These are phyloP conservation scores for Choloepus didactylus DNA, from an alignment of 2,797 vertebrate species.

Conservation along the genomic window DNA sequence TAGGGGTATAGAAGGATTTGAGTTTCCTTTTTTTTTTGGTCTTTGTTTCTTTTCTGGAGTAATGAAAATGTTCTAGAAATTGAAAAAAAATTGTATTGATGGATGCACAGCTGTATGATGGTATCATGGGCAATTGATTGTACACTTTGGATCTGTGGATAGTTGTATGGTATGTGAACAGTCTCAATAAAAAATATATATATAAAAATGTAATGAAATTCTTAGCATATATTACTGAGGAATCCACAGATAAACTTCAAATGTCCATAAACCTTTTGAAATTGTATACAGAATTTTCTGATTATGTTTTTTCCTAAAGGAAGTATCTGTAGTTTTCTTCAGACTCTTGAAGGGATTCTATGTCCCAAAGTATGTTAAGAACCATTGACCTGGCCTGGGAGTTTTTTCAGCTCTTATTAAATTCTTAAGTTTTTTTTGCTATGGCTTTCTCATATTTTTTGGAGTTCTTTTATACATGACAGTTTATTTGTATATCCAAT, in stretches of 20 bases:
- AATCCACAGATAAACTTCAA: not conserved
- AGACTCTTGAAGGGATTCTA: not conserved
- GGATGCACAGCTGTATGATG: too few relatives aligned
- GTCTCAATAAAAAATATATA: too few relatives aligned
- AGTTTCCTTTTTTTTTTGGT: too few relatives aligned
- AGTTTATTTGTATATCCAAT: not conserved
- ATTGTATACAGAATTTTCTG: not conserved
- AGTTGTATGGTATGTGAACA: too few relatives aligned
- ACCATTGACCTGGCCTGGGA: not conserved
- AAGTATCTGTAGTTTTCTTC: constrained; percentile 8
- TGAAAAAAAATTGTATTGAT: too few relatives aligned
- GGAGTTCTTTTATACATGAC: not conserved
- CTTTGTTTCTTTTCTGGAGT: too few relatives aligned
- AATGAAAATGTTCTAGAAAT: too few relatives aligned
- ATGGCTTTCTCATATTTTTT: not conserved
- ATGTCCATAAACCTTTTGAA: not conserved
- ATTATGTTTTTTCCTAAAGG: constrained; percentile 21
- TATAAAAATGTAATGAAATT: not conserved
- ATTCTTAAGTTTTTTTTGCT: not conserved
- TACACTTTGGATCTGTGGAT: too few relatives aligned
- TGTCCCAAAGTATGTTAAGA: not conserved
- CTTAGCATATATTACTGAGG: not conserved
- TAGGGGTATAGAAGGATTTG: too few relatives aligned
- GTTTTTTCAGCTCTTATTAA: constrained; percentile 1
- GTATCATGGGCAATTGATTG: too few relatives aligned